Percentiles rank a stretch among this genome's conserved stretches.
phyloP scores from a whole-genome alignment of 2,888 invertebrate genomes.

The Agonum fuliginosum region DNA sequence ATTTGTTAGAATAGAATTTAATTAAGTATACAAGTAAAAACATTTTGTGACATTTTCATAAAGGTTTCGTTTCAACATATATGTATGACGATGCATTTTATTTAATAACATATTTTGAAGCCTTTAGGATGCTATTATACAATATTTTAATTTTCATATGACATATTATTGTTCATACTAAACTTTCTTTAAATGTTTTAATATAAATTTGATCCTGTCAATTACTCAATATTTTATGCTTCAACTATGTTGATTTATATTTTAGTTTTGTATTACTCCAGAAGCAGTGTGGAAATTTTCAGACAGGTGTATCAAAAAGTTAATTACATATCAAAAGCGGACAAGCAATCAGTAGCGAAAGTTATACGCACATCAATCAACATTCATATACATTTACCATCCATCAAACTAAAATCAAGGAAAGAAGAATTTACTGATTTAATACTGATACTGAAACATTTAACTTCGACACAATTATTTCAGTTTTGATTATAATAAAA shows the following conservation, averaged over 20 bases:
- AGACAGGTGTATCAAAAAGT: conserved; percentile 25
- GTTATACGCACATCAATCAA: conserved; percentile 14
- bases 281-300: neutral
- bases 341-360: conserved; percentile 6
- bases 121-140: neutral
- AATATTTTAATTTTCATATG: neutral
- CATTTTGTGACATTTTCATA: conserved; percentile 50
- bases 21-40: conserved; percentile 39
- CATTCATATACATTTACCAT: neutral
- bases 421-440: too few relatives aligned
- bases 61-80: conserved; percentile 45
- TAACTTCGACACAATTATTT: too few relatives aligned
- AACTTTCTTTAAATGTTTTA: too few relatives aligned
- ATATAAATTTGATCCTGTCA: too few relatives aligned
- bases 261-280: conserved; percentile 1
- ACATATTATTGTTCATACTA: too few relatives aligned
- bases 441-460: too few relatives aligned
- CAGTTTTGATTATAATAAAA: too few relatives aligned
- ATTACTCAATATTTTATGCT: too few relatives aligned
- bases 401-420: too few relatives aligned
- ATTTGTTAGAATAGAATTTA: conserved; percentile 49
- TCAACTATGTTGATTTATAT: too few relatives aligned
- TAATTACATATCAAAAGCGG: conserved; percentile 20
- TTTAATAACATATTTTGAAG: neutral
- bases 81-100: conserved; percentile 47